Conservation (phyloP, 2,888 invertebrate genomes). For the Allophyes oxyacanthae region DNA sequence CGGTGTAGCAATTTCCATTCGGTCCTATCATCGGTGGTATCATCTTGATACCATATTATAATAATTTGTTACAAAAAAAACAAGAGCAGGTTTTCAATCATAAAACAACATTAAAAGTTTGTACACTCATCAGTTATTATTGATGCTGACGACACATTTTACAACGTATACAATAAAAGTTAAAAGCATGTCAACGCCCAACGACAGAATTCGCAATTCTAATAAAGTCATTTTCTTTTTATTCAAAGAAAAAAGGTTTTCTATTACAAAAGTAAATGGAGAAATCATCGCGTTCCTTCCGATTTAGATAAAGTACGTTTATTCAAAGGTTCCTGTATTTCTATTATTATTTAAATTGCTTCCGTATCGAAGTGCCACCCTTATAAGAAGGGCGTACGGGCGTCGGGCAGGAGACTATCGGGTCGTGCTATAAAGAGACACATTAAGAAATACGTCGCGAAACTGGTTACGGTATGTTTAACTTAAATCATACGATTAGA, state of each 20-base stretch:
- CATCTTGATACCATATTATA: too few species aligned
- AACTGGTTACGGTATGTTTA: slow-evolving; percentile 14
- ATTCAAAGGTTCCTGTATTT: slow-evolving; percentile 35
- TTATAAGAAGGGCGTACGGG: slow-evolving; percentile 6
- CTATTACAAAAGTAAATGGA: slow-evolving; percentile 12
- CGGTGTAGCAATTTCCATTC: too few species aligned
- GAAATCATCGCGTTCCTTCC: slow-evolving; percentile 11
- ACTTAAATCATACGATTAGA: too few species aligned
- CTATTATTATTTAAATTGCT: slow-evolving; percentile 44
- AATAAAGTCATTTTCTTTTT: background rate
- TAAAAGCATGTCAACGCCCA: slow-evolving; percentile 7
- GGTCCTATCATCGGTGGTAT: too few species aligned
- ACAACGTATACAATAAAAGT: slow-evolving; percentile 3
- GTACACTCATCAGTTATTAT: too few species aligned
- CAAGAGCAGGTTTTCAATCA: background rate
- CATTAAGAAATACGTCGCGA: slow-evolving; percentile 27
- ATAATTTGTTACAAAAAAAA: too few species aligned
- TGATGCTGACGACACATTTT: background rate
- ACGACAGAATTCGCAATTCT: background rate
- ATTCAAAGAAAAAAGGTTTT: background rate
- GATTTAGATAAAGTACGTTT: slow-evolving; percentile 26
- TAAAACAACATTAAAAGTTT: too few species aligned
- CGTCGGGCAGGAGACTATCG: background rate
- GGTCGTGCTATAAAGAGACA: slow-evolving; percentile 8
- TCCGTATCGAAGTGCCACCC: slow-evolving; percentile 18